A percentile compares a stretch with the other conserved stretches of the same genome.
phyloP scores from a whole-genome alignment of 2,888 invertebrate genomes.

The Parnassius glacialis region DNA sequence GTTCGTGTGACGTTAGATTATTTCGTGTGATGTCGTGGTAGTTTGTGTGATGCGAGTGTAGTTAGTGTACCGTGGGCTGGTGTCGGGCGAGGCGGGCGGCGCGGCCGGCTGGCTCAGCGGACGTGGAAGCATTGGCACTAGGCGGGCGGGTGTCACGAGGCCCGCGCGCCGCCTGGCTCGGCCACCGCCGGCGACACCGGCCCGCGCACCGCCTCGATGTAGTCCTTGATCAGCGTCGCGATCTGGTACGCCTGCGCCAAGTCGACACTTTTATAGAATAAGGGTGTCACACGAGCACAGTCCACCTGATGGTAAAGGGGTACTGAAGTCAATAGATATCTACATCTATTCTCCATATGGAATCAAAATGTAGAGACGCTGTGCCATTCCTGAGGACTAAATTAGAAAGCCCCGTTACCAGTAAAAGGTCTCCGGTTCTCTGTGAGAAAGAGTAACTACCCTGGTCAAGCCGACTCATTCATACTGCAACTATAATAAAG shows the following conservation, averaged over 20 bases:
- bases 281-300: no score
- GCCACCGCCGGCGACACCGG: conserved; percentile 69
- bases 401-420: no score
- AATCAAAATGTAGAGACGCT: no score
- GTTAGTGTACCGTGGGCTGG: not conserved
- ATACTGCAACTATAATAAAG: no score
- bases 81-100: conserved; percentile 2
- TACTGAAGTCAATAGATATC: no score
- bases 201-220: conserved; percentile 81
- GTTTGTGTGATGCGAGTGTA: not conserved
- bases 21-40: not conserved
- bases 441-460: no score
- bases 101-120: conserved; percentile 46
- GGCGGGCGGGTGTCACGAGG: conserved; percentile 72
- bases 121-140: conserved; percentile 81
- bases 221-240: conserved; percentile 94
- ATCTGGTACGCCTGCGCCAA: conserved; percentile 91
- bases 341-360: no score
- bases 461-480: no score
- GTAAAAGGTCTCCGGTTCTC: no score
- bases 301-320: no score
- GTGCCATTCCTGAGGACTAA: no score
- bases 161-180: conserved; percentile 41
- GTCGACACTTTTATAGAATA: not conserved
- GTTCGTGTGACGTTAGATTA: not conserved